Base-by-base conservation (phyloP, 2,888 invertebrate species). In the Capitulum mitella region DNA sequence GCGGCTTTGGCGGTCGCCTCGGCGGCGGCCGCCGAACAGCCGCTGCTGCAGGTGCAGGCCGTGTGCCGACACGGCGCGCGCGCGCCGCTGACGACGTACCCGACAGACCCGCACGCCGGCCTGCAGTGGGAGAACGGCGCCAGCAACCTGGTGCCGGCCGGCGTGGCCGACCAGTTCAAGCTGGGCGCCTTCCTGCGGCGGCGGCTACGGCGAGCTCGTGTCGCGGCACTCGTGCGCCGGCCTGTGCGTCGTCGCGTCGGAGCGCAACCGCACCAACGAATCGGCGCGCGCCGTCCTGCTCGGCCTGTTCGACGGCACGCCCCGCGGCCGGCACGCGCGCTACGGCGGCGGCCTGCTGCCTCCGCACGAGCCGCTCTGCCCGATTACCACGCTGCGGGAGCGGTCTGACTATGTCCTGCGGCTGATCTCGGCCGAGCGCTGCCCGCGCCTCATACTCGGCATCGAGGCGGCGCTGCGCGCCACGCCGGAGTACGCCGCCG, bases 271-370 rank as follows among this genome's bases (percentile, higher is more conserved):
- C 26, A 70, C 70, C 22, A 37, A n/a, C 8, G 70, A 70, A 26
- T 70, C 70, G 70, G 70, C 70, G 40, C 37, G 37, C 26, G 70
- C 70, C 29, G 37, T 70, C 34, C 70, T 70, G 40, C 70, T 37
- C 26, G 70, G 70, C 37, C 22, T 70, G 70, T 70, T 40, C 70
- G 22, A 37, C 34, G 70, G 26, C 40, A 40, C 40, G 10, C 26
- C 8, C 26, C 26, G 3, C 8, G 70, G 26, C 26, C 19, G 40
- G 8, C 26, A 8, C 58, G 58, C 29, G 26, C 26, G 26, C 37
- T 70, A 70, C 70, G 22, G 2, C 37, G 70, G 70, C 70, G 70
- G 70, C 12, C 70, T 3, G 1, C 70, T 70, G 26, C 70, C 70
- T 22, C 26, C 37, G 22, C 34, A 16, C 70, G 26, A 3, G 10